Evolutionary conservation across 2,888 invertebrate species (phyloP), one percentile per base, ranked within the genome.

Genomic region (Arctia plantaginis): DNA sequence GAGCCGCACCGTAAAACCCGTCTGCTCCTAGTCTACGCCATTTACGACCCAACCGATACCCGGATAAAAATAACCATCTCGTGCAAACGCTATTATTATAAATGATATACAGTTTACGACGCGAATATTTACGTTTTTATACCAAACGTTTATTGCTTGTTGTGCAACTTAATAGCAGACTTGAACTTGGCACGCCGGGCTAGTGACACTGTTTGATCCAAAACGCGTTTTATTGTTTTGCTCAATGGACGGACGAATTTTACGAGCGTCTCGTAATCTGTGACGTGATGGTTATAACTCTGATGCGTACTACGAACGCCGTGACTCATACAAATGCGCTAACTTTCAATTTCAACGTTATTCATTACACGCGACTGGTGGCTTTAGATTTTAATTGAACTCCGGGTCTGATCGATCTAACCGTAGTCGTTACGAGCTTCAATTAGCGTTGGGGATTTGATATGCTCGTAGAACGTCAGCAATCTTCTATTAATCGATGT

Each of bases 191-290:
- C 75, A 70, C 79, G 72, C 67, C 85, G 89, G 90, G 92, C 93
- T 92, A 93, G 94, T 95, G 95, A 94, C 95, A 95, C 94, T 90
- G 90, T 94, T 93, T 94, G 95, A 95, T 94, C 90, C 93, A 91
- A 93, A 93, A 93, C 93, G 91, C 88, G 91, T 94, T 95, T 95
- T 95, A 95, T 95, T 95, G 94, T 94, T 92, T 90, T 89, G 86
- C 90, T 94, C 92, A 94, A 95, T 94, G 94, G 93, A 92, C 93
- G 93, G 88, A 90, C 92, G 91, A 90, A 92, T 93, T 95, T 95
- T 94, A 95, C 93, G 94, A 94, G 86, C 91, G 88, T 85, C 88
- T 90, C 93, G 94, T 93, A 93, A 93, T 93, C 92, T 93, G 90
- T 93, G 93, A 93, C 93, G 93, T 88, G 84, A 82, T 82, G 89